Base-by-base conservation (phyloP, 2,113 vertebrate species). In the Morone saxatilis region DNA sequence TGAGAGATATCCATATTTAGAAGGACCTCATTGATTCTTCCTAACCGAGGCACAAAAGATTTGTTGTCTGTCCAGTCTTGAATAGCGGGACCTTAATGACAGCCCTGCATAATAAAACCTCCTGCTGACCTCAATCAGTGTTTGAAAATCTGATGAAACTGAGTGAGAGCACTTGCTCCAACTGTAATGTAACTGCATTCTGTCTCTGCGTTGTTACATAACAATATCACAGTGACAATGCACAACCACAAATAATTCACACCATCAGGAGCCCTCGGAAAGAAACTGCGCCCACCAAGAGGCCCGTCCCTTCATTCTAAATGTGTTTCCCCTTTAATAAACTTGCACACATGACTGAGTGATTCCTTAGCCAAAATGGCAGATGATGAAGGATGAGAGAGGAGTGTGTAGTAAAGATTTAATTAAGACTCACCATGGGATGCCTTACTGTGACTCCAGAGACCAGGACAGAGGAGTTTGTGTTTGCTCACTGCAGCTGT, bases 371-470 rank as follows among this genome's bases (percentile, higher is more conserved):
- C 92, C 92, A 92, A 92, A 88, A 91, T 85, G 73, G 86, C 88
- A 93, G 90, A 89, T 89, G 90, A 92, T 83, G 86, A 91, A 73
- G 90, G 89, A 92, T 89, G 88, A 90, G 81, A 80, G 91, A 76
- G 82, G 81, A 87, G 88, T 80, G 81, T 80, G 84, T 67, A 77
- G 86, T 87, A 82, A 86, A 92, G 90, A 89, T 94, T 93, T 92
- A 92, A 93, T 94, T 93, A 94, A 93, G 76, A 82, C 81, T 88
- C 91, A 71, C 89, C 86, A 81, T 85, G 89, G 94, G 92, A 94
- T 79, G 89, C 84, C 90, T 91, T 74, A 80, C 84, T 79, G 86
- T 36, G 76, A 77, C 86, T 90, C 90, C 80, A 66, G 78, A 85
- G 88, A 89, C 53, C 10, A 50, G 73, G 81, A 91, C 83, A 89